phyloP scores from a whole-genome alignment of 2,888 invertebrate species.

The Papilio elwesi region DNA sequence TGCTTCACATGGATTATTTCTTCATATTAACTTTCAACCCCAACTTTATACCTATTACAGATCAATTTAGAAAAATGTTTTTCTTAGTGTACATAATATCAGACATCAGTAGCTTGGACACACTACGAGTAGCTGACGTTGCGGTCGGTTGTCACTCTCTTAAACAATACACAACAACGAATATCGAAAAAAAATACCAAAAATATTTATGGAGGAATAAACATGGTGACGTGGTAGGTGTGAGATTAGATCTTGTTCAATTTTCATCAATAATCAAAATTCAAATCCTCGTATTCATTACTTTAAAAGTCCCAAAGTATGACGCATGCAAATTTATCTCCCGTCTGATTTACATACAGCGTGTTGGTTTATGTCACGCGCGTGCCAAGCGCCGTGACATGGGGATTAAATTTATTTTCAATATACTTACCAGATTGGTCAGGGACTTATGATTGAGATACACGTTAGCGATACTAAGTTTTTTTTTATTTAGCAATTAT shows the following conservation, averaged over 20 bases:
- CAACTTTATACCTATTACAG: too few relatives aligned
- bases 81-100: too few relatives aligned
- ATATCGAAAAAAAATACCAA: too few relatives aligned
- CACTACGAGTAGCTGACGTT: too few relatives aligned
- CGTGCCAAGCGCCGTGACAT: constrained; percentile 64
- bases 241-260: neutral
- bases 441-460: constrained; percentile 20
- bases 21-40: too few relatives aligned
- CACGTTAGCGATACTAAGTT: neutral
- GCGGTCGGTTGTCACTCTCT: too few relatives aligned
- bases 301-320: constrained; percentile 49
- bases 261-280: constrained; percentile 42
- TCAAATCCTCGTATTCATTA: constrained; percentile 47
- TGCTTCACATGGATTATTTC: too few relatives aligned
- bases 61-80: too few relatives aligned
- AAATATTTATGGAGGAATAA: too few relatives aligned
- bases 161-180: too few relatives aligned
- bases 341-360: constrained; percentile 63
- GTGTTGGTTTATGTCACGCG: constrained; percentile 53
- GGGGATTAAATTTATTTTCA: constrained; percentile 78
- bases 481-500: neutral
- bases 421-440: constrained; percentile 51
- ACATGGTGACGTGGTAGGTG: too few relatives aligned
- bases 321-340: constrained; percentile 58
- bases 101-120: too few relatives aligned